phyloP scores from a whole-genome alignment of 2,113 vertebrate species.

The Ctenomys sociabilis region DNA sequence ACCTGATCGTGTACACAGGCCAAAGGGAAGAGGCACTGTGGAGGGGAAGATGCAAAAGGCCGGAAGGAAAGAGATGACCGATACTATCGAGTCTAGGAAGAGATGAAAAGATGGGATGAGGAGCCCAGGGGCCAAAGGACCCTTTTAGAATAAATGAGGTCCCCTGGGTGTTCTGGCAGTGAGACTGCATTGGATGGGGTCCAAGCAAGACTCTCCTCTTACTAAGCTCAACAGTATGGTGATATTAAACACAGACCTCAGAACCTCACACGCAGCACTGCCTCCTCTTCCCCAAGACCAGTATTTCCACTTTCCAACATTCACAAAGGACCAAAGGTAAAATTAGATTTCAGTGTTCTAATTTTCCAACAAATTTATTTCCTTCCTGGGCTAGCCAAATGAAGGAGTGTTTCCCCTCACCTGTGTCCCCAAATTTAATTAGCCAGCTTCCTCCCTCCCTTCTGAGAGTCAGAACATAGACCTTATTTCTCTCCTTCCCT shows the following conservation, averaged over 20 bases:
- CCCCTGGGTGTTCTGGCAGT: conserved; percentile 9
- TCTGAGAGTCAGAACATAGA: conserved; percentile 54
- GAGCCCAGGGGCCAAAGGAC: not conserved
- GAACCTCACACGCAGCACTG: not conserved
- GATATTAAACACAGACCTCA: not conserved
- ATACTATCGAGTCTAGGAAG: not conserved
- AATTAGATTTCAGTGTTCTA: conserved; percentile 50
- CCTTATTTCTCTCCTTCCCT: conserved; percentile 53
- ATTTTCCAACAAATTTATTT: conserved; percentile 73
- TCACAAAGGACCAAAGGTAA: conserved; percentile 38
- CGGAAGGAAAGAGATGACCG: conserved; percentile 11
- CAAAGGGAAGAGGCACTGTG: not conserved
- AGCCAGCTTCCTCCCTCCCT: conserved; percentile 67
- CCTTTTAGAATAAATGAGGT: conserved; percentile 23
- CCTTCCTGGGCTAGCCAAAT: conserved; percentile 67
- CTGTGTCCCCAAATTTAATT: conserved; percentile 78
- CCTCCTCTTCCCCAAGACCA: conserved; percentile 25
- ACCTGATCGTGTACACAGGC: not conserved
- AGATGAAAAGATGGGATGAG: not conserved
- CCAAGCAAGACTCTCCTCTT: conserved; percentile 44
- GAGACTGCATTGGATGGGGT: conserved; percentile 3
- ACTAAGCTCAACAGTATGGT: not conserved
- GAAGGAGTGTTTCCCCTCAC: conserved; percentile 61
- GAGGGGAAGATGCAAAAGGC: conserved; percentile 48
- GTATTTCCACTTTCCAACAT: conserved; percentile 39